Conservation (phyloP, 1,140 invertebrate genomes). For the Lepidurus arcticus region DNA sequence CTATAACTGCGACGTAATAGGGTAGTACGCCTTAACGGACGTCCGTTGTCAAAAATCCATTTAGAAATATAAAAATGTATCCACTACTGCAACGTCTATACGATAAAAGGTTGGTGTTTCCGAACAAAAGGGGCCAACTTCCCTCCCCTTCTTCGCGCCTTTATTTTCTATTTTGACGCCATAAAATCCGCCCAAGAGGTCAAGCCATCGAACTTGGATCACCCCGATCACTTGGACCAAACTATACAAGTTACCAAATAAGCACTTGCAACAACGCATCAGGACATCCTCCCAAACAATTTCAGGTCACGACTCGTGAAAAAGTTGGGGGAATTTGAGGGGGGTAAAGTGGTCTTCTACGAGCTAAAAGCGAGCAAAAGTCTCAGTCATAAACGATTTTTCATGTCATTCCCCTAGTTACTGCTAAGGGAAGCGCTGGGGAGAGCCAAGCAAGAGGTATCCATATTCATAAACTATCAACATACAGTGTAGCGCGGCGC, state of each 20-base stretch:
- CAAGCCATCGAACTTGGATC: background rate
- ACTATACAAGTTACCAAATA: background rate
- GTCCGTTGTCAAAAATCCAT: slow-evolving; percentile 10
- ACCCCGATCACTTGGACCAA: background rate
- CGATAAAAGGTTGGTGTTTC: too few species aligned
- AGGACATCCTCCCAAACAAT: background rate
- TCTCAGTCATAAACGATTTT: slow-evolving; percentile 1
- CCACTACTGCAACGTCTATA: background rate
- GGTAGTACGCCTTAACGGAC: background rate
- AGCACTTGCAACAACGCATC: background rate
- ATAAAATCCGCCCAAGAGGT: background rate
- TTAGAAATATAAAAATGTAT: background rate
- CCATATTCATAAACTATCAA: slow-evolving; percentile 8
- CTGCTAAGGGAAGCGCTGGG: background rate
- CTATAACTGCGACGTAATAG: background rate
- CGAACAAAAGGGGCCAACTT: too few species aligned
- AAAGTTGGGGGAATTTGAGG: background rate
- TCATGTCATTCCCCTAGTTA: slow-evolving; percentile 8
- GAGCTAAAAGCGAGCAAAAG: background rate
- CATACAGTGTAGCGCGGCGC: background rate
- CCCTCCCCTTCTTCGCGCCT: background rate
- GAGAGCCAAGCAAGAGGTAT: background rate
- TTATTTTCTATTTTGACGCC: slow-evolving; percentile 22
- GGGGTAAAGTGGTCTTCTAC: background rate
- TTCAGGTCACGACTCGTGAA: background rate